These are phyloP conservation scores for Eustalomyia histrio DNA, from an alignment of 2,888 invertebrate genomes.

Conservation along the genomic window DNA sequence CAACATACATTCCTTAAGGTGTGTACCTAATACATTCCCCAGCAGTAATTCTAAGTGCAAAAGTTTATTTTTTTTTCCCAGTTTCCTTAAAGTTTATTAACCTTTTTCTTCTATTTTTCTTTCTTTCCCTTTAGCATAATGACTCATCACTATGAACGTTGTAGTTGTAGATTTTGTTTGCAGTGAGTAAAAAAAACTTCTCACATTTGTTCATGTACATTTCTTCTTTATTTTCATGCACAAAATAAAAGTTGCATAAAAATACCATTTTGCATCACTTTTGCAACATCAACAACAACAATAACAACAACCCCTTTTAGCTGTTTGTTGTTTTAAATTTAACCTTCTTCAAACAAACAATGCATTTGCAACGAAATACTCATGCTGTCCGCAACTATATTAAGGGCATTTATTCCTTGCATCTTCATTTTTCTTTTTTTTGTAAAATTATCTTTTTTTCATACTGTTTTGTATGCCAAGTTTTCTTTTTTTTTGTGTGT, in stretches of 20 bases:
- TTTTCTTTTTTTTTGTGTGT: constrained; percentile 57
- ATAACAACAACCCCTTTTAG: constrained; percentile 48
- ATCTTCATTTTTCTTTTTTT: not conserved
- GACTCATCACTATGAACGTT: not conserved
- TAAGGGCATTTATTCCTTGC: not conserved
- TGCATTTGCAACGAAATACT: constrained; percentile 4
- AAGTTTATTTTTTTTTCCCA: not conserved
- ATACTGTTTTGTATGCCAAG: constrained; percentile 6
- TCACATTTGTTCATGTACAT: constrained; percentile 8
- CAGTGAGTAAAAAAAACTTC: not conserved
- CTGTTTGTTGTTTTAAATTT: constrained; percentile 32
- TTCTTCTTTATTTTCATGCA: constrained; percentile 29
- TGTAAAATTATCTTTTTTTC: not conserved
- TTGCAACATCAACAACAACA: constrained; percentile 38
- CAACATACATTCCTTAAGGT: not conserved
- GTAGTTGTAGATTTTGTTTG: not conserved
- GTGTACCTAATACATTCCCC: not conserved
- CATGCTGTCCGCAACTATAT: not conserved
- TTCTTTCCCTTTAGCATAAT: constrained; percentile 1
- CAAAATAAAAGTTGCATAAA: constrained; percentile 70
- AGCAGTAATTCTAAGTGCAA: not conserved
- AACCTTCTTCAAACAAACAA: not conserved
- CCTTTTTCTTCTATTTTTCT: constrained; percentile 35
- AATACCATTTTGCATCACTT: constrained; percentile 67
- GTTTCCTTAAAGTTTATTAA: constrained; percentile 44